Evolutionary conservation across 2,113 vertebrate genomes (phyloP).

Genomic region (Xiphias gladius): DNA sequence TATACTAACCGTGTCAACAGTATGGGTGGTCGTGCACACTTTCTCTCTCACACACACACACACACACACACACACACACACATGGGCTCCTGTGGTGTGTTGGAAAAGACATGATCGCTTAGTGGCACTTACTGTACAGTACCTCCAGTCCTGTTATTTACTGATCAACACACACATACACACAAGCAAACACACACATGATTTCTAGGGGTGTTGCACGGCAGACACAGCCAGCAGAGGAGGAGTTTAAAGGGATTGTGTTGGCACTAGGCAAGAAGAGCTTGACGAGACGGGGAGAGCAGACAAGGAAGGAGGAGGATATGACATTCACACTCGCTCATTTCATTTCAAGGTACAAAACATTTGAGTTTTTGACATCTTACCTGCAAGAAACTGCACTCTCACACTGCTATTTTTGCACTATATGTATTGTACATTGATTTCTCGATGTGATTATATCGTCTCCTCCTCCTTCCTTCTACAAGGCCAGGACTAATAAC

Average conservation of each 20-base stretch:
- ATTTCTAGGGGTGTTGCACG: conserved; percentile 32
- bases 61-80: conserved; percentile 15
- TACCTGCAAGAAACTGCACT: conserved; percentile 45
- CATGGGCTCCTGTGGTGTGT: conserved; percentile 46
- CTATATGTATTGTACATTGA: conserved; percentile 44
- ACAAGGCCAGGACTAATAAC: conserved; percentile 60
- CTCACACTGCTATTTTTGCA: conserved; percentile 49
- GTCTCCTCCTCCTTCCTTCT: conserved; percentile 44
- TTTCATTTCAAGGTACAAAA: conserved; percentile 56
- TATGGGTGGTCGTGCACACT: conserved; percentile 41
- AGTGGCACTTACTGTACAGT: conserved; percentile 72
- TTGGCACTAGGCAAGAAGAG: conserved; percentile 5
- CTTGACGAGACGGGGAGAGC: conserved; percentile 6
- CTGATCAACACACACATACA: conserved; percentile 32
- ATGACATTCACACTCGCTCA: conserved; percentile 20
- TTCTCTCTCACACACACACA: not conserved
- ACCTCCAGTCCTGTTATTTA: conserved; percentile 40
- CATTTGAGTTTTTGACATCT: conserved; percentile 47
- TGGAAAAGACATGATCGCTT: conserved; percentile 44
- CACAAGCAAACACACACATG: not conserved
- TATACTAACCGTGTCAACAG: conserved; percentile 53
- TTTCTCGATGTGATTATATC: conserved; percentile 10
- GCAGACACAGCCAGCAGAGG: conserved; percentile 49
- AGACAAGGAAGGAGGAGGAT: conserved; percentile 17
- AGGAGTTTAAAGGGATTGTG: conserved; percentile 76